Evolutionary conservation across 2,888 invertebrate species (phyloP).

Genomic region (Acanthosoma haemorrhoidale): DNA sequence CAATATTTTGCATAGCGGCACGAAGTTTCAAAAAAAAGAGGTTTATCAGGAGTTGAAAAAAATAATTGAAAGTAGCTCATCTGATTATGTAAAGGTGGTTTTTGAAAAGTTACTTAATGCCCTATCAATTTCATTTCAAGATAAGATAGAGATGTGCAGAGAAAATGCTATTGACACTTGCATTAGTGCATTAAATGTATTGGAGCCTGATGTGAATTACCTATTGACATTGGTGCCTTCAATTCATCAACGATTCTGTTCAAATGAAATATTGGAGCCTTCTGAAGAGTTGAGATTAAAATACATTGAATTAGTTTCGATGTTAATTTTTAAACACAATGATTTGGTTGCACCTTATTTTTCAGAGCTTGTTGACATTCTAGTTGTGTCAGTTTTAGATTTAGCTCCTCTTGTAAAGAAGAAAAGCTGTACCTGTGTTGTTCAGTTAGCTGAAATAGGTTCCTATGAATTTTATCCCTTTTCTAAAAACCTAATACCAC

Average conservation of each 20-base stretch:
- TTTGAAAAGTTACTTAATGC: slow-evolving; percentile 32
- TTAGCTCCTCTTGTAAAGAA: slow-evolving; percentile 75
- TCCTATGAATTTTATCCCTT: slow-evolving; percentile 68
- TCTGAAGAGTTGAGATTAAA: slow-evolving; percentile 78
- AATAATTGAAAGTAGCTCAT: neutral
- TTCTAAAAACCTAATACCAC: slow-evolving; percentile 66
- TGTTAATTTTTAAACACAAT: slow-evolving; percentile 60
- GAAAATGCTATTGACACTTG: slow-evolving; percentile 25
- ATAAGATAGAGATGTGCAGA: slow-evolving; percentile 30
- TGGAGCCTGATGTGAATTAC: slow-evolving; percentile 15
- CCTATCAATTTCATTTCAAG: slow-evolving; percentile 29
- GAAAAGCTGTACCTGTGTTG: slow-evolving; percentile 67
- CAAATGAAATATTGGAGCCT: slow-evolving; percentile 48
- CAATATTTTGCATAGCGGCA: slow-evolving; percentile 29
- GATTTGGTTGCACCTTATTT: slow-evolving; percentile 60
- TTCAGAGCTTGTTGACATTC: slow-evolving; percentile 68
- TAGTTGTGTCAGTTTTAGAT: slow-evolving; percentile 67
- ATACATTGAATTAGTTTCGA: slow-evolving; percentile 60
- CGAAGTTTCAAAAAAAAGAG: slow-evolving; percentile 30
- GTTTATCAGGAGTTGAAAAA: slow-evolving; percentile 14
- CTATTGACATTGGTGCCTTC: slow-evolving; percentile 21
- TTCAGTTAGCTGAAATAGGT: slow-evolving; percentile 57
- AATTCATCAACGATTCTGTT: slow-evolving; percentile 17
- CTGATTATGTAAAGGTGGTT: slow-evolving; percentile 2
- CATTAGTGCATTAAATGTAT: neutral